Base-by-base conservation (phyloP, 2,888 invertebrate species). In the Amiota mariae region DNA sequence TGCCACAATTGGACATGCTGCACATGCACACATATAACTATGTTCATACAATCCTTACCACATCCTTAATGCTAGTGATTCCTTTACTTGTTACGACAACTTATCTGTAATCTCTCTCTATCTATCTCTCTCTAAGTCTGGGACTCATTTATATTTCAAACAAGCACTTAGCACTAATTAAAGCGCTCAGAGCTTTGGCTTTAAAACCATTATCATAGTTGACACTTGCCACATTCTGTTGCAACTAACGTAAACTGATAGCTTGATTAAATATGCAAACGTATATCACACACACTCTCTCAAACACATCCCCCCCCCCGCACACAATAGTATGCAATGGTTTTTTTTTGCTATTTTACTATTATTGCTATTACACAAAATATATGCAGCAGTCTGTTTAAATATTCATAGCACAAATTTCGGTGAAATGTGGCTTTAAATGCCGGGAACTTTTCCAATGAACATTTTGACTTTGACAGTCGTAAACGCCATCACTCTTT, bases 131-230 rank as follows among this genome's bases (percentile, higher is more conserved):
- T 18, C 36, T 36, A 36, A 4, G 18, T 20, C 59, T 6, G n/a
- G 13, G 54, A 54, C 8, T 59, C 59, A 59, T 20, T 59, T 20
- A 68, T 68, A 68, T 68, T 68, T 24, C 20, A 68, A 54, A 68
- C 20, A 48, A 36, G 51, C 67, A 68, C 67, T 68, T 68, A 68
- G 54, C 54, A 51, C 54, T 68, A 68, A 68, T 68, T 68, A 68
- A 68, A 68, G 67, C 46, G 9, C 59, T 59, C 59, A 20, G 15
- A 18, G 11, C 20, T 11, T 15, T 59, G 15, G 48, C 66, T 66
- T 48, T 66, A 66, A 66, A 18, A 47, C 48, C 15, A 24, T n/a
- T 68, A 10, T 24, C 63, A 51, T 54, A 68, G 67, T 51, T 68
- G 67, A 68, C 67, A 68, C 67, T 68, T 68, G 12, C 15, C 66